phyloP scores from a whole-genome alignment of 2,113 vertebrate species.

The Centropus bengalensis region DNA sequence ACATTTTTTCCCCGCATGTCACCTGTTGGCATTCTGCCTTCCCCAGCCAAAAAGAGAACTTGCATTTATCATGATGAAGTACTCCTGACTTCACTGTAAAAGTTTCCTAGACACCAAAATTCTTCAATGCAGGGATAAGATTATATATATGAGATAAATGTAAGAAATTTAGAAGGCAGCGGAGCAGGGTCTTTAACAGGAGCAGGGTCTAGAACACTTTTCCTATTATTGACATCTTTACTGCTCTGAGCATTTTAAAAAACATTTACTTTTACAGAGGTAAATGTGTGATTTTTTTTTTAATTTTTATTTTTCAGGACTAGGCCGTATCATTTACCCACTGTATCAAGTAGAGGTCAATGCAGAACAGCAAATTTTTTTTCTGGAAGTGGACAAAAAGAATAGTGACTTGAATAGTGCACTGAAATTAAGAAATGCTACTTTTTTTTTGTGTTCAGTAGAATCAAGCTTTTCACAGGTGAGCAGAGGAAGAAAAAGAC shows the following conservation, averaged over 20 bases:
- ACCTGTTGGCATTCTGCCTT: neutral
- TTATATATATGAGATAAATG: neutral
- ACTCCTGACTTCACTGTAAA: neutral
- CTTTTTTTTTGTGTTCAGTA: accelerated
- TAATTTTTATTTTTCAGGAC: neutral
- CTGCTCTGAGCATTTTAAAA: neutral
- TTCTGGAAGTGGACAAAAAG: neutral
- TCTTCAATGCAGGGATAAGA: neutral
- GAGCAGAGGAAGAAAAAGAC: neutral
- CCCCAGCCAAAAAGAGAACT: neutral
- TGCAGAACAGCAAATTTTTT: neutral
- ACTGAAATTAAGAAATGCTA: neutral
- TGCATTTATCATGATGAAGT: neutral
- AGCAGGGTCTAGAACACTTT: neutral
- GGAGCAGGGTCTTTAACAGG: neutral
- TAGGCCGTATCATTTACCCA: neutral
- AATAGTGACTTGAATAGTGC: neutral
- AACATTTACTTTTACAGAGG: neutral
- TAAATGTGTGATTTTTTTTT: neutral
- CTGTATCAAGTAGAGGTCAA: neutral
- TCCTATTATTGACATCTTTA: neutral
- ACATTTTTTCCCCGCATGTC: accelerated
- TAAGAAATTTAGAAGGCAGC: neutral
- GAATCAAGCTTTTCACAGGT: neutral
- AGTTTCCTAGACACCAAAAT: neutral